A percentile compares a stretch with the other conserved stretches of the same genome.
Conservation (phyloP, 2,797 vertebrate species). For the Loriculus beryllinus region DNA sequence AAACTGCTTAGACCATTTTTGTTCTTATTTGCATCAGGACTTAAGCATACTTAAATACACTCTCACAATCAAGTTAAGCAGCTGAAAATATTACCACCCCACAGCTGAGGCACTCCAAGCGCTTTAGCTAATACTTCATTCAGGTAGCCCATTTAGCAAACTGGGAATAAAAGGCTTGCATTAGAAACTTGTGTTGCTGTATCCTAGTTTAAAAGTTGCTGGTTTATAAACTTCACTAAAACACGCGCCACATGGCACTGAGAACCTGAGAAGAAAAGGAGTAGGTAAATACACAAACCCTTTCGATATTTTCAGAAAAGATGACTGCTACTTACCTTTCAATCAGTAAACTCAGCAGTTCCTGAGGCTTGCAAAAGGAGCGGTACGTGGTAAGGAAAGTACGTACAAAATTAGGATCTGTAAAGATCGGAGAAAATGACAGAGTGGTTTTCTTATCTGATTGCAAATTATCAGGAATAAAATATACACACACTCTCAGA, state of each 20-base stretch:
- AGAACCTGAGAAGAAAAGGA: background rate
- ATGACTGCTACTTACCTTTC: constrained; percentile 80
- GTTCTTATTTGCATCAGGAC: background rate
- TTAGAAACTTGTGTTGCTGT: background rate
- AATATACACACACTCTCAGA: accelerated
- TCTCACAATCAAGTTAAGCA: background rate
- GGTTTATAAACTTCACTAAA: background rate
- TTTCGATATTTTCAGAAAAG: background rate
- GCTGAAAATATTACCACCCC: background rate
- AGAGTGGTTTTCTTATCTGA: accelerated
- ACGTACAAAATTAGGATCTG: constrained; percentile 98
- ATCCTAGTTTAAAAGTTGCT: background rate
- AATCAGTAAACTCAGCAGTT: constrained; percentile 89
- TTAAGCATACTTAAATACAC: background rate
- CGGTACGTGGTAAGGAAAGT: constrained; percentile 98
- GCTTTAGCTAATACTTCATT: background rate
- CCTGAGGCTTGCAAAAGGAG: constrained; percentile 97
- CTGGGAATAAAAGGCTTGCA: background rate
- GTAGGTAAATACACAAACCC: background rate
- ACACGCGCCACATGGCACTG: accelerated
- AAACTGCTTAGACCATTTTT: background rate
- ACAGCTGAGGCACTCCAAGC: background rate
- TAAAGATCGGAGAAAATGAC: background rate
- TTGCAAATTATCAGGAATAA: background rate
- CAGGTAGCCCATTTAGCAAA: background rate